Evolutionary conservation across 2,888 invertebrate species (phyloP), one percentile per base, ranked within the genome.

Genomic region (Stenolophus ochropezus): DNA sequence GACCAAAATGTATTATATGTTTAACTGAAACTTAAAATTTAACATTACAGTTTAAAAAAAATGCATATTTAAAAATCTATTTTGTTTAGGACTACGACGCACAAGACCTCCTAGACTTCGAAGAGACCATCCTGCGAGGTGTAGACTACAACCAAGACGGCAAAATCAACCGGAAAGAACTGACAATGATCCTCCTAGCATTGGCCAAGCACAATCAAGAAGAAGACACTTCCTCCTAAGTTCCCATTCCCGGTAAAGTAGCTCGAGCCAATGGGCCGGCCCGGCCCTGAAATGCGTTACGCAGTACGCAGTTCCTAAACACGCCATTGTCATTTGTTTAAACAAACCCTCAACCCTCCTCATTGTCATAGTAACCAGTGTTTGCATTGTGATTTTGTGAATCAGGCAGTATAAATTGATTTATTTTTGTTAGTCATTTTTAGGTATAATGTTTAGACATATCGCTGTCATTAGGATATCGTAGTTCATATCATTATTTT

Each of bases 131-230:
- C 85, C 92, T 98, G 83, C 93, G 95, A 85, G 96, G 97, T 23
- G 97, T 97, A 76, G 97, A 97, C 88, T 94, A 96, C 88, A 96
- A 97, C 89, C 94, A 95, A 85, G 97, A 97, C 87, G 97, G 97
- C 6, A 97, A 97, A 90, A 97, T 98, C 87, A 96, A 96, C 91
- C 94, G 95, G 88, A 96, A 97, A 88, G 97, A 98, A 89, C 92
- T 98, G 83, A 97, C 97, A 47, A 97, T 98, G 96, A 96, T 98
- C 83, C 92, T 98, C 18, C 90, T 97, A 84, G 96, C 96, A 0
- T 92, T 96, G 83, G 95, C 96, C 83, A 96, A 96, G 88, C 94
- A 94, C 85, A 92, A 93, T 85, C 94, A 94, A 84, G 94, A 94
- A 85, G 94, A 94, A 84, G 93, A 93, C n/a, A n/a, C 73, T 16